A percentile compares a stretch with the other conserved stretches of the same genome.
Conservation (phyloP, 2,797 vertebrate species). For the Anguilla anguilla region DNA sequence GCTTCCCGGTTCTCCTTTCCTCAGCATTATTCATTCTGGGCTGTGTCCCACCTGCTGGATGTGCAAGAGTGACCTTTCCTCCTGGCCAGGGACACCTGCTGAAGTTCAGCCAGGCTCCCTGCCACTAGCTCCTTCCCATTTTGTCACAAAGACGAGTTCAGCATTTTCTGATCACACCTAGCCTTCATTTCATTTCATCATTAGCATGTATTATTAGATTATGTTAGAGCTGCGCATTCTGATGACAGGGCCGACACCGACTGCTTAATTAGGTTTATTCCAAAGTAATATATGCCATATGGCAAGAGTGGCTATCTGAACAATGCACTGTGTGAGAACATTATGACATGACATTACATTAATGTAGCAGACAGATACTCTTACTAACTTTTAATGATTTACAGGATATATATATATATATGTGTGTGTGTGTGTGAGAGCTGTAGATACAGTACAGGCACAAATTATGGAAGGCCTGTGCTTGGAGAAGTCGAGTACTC, state of each 20-base stretch:
- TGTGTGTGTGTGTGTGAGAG: no score
- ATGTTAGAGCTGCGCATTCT: not conserved
- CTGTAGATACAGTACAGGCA: no score
- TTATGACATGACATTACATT: not conserved
- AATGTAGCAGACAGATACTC: not conserved
- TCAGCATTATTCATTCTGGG: not conserved
- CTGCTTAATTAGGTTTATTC: not conserved
- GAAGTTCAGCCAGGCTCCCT: not conserved
- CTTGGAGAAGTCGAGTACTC: no score
- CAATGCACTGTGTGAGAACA: not conserved
- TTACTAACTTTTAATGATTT: no score
- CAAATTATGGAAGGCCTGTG: no score
- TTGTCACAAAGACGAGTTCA: not conserved
- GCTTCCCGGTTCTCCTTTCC: not conserved
- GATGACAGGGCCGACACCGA: not conserved
- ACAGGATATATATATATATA: no score
- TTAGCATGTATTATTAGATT: not conserved
- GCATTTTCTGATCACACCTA: not conserved
- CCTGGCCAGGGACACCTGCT: slow-evolving; percentile 5
- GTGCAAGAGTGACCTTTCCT: not conserved
- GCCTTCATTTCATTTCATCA: not conserved
- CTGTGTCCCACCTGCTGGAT: slow-evolving; percentile 2
- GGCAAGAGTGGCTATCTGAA: not conserved
- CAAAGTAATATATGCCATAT: not conserved
- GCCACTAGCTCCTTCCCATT: not conserved